Base-by-base conservation (phyloP, 2,888 invertebrate genomes). In the Diplazon laetatorius region DNA sequence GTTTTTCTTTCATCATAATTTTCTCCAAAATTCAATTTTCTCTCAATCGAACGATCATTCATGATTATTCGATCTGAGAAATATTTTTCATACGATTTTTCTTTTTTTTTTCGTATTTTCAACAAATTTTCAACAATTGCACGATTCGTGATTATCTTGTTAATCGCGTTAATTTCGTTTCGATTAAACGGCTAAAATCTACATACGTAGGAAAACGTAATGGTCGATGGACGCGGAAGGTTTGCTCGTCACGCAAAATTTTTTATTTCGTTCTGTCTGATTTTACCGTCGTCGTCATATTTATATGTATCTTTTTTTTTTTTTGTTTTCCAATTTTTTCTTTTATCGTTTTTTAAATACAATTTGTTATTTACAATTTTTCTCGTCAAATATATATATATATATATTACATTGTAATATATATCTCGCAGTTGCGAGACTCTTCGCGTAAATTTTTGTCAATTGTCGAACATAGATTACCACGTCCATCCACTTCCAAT, bases 351-450 rank as follows among this genome's bases (percentile, higher is more conserved):
- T 52, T 72, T 77, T 55, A 37, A 22, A 65, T 59, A 60, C 65
- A 74, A 66, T 78, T 71, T 74, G 37, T 75, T 78, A 78, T 78
- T 70, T 78, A 78, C 78, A 78, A 71, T 55, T 42, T 59, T 60
- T 69, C n/a, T n/a, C n/a, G n/a, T n/a, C n/a, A n/a, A n/a, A n/a
- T n/a, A n/a, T 46, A 35, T 35, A 25, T 30, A 30, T 30, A 30
- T 2, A 52, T 30, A 52, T 25, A 42, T 42, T 55, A 71, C 42
- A 35, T 46, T 25, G 59, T 18, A 66, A 16, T 9, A 20, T 74
- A n/a, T n/a, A 5, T 30, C 6, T 30, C 6, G 6, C 2, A 30
- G 42, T n/a, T 48, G 60, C 66, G 44, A 44, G 68, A 62, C 48
- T 39, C 20, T 30, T 30, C 35, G n/a, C n/a, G 8, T 37, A 14